Percentiles rank a stretch among this genome's conserved stretches.
Conservation (phyloP, 1,140 invertebrate species). For the Chlorops oryzae region DNA sequence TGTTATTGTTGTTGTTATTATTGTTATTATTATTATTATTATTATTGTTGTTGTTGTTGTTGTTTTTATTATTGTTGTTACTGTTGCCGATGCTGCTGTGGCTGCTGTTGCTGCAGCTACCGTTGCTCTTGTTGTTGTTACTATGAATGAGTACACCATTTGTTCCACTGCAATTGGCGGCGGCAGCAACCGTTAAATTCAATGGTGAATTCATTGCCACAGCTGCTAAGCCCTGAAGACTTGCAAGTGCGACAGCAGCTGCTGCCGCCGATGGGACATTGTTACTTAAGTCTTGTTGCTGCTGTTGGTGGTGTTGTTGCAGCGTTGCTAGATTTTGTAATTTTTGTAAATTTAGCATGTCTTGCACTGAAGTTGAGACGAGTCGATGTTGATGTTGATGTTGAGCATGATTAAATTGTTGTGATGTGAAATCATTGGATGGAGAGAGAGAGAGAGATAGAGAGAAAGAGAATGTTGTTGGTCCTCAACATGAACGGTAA, state of each 20-base stretch:
- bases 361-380: conserved; percentile 67
- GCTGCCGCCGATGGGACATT: conserved; percentile 24
- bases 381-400: too few species aligned
- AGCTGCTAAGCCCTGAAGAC: conserved; percentile 67
- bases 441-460: too few species aligned
- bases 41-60: too few species aligned
- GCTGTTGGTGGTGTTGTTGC: conserved; percentile 39
- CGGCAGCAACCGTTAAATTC: conserved; percentile 63
- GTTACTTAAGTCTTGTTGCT: conserved; percentile 24
- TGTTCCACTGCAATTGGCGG: background rate
- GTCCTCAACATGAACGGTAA: too few species aligned
- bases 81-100: too few species aligned
- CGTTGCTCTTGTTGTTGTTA: too few species aligned
- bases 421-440: too few species aligned
- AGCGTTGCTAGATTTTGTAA: conserved; percentile 64
- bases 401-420: too few species aligned
- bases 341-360: conserved; percentile 69
- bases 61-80: too few species aligned
- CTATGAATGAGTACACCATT: background rate
- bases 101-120: conserved; percentile 10
- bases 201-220: conserved; percentile 70
- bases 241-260: conserved; percentile 55
- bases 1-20: conserved; percentile 19
- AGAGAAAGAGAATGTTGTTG: too few species aligned
- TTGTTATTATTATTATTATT: conserved; percentile 23